A percentile compares a stretch with the other conserved stretches of the same genome.
These are phyloP conservation scores for Tetrax tetrax DNA, from an alignment of 2,113 vertebrate genomes.

Conservation along the genomic window DNA sequence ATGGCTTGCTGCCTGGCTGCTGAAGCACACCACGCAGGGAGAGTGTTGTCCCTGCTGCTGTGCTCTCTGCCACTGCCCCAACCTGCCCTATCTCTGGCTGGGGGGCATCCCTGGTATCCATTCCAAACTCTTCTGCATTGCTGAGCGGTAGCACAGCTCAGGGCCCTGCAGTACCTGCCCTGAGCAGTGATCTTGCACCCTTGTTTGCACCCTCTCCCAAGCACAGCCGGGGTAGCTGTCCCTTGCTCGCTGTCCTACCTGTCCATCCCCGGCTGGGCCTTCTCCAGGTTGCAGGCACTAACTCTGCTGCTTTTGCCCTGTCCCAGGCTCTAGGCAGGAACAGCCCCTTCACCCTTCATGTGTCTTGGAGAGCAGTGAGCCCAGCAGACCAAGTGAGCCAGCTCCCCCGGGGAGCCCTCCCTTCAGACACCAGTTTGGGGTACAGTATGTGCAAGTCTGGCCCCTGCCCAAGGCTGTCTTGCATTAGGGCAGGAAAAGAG, in stretches of 20 bases:
- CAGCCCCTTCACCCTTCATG: constrained; percentile 56
- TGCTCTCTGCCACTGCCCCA: background rate
- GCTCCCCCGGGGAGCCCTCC: constrained; percentile 22
- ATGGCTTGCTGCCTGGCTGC: background rate
- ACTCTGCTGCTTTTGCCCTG: constrained; percentile 51
- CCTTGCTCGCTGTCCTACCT: background rate
- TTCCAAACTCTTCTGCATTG: background rate
- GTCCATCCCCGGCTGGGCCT: background rate
- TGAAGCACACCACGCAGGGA: background rate
- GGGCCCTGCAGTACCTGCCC: background rate
- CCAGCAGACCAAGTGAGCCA: constrained; percentile 32
- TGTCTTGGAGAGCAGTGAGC: constrained; percentile 58
- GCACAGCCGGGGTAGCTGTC: background rate
- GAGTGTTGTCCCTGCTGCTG: background rate
- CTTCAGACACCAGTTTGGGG: constrained; percentile 61
- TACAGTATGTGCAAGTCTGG: constrained; percentile 60
- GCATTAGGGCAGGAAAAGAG: background rate
- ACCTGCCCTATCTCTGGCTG: background rate
- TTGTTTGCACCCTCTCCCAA: background rate
- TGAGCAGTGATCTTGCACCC: background rate
- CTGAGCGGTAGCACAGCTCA: background rate
- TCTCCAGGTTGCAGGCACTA: constrained; percentile 1
- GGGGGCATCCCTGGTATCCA: background rate
- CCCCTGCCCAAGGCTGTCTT: background rate
- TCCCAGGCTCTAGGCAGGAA: constrained; percentile 64